Evolutionary conservation across 2,888 invertebrate genomes (phyloP), one percentile per base, ranked within the genome.

Genomic region (Drosophila paranaensis): DNA sequence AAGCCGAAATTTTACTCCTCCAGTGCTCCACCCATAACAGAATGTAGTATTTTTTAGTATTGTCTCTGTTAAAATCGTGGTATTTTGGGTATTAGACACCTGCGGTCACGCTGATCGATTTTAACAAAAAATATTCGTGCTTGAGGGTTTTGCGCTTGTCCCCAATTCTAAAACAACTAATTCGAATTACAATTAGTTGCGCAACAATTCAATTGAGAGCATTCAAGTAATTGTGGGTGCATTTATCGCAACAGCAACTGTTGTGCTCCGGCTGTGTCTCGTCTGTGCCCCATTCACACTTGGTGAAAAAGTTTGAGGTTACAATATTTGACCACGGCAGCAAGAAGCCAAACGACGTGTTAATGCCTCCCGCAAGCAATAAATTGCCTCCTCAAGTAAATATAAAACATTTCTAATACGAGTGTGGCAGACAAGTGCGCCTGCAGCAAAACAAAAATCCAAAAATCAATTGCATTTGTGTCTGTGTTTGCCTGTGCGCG

Each of bases 231-330:
- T 25, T 33, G 27, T 27, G 45, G 20, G 33, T 33, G 50, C 35
- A 33, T 50, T 50, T 37, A 39, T n/a, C 37, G 39, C 20, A 11
- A 40, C 25, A 14, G 27, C 54, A 46, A 25, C 62, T 65, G 40
- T 48, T 55, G 25, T 51, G 42, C 30, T 64, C 30, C 48, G 68
- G 48, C 54, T 55, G 56, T 65, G 27, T 46, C n/a, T 27, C 48
- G 48, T 72, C 45, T 45, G 58, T 55, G 60, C 37, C 60, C 39
- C 51, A 64, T 37, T 56, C 37, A 51, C 35, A 66, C 46, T 53
- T 64, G 25, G 53, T 81, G 50, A 42, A 69, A 64, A 81, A 72
- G 63, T 89, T 89, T 84, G 83, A 84, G 83, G 90, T 85, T 89
- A 89, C 64, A 72, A 67, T 56, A 74, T 58, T 77, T 86, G 80